These are phyloP conservation scores for Clepsis dumicolana DNA, from an alignment of 2,888 invertebrate genomes.

Conservation along the genomic window DNA sequence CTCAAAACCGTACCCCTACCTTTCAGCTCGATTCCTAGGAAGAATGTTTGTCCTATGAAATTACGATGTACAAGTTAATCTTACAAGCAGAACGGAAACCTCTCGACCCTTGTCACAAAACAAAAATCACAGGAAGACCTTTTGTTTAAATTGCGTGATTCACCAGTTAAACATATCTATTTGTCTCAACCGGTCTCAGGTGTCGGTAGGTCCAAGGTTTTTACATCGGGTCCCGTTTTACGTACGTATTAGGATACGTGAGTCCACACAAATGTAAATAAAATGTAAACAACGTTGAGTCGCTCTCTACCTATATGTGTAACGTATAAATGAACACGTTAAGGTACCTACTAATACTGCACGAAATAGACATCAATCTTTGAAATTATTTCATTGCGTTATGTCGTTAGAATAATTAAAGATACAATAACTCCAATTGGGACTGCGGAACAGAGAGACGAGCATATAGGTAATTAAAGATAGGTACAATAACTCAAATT, in stretches of 20 bases:
- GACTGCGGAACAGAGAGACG: too few relatives aligned
- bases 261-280: too few relatives aligned
- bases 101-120: conserved; percentile 38
- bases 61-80: conserved; percentile 6
- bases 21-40: background rate
- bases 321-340: background rate
- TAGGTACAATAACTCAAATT: too few relatives aligned
- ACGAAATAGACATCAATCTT: too few relatives aligned
- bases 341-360: too few relatives aligned
- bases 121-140: conserved; percentile 29
- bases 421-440: too few relatives aligned
- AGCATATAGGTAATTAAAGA: too few relatives aligned
- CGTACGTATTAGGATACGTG: conserved; percentile 22
- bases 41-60: conserved; percentile 1
- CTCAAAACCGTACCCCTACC: background rate
- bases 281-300: conserved; percentile 6
- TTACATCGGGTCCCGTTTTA: conserved; percentile 29
- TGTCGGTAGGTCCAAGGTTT: conserved; percentile 30
- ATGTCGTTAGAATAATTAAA: too few relatives aligned
- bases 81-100: conserved; percentile 5
- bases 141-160: conserved; percentile 44
- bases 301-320: background rate
- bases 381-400: too few relatives aligned
- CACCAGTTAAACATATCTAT: conserved; percentile 37
- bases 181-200: conserved; percentile 33